Base-by-base conservation (phyloP, 2,797 vertebrate species). In the Synanceia verrucosa region DNA sequence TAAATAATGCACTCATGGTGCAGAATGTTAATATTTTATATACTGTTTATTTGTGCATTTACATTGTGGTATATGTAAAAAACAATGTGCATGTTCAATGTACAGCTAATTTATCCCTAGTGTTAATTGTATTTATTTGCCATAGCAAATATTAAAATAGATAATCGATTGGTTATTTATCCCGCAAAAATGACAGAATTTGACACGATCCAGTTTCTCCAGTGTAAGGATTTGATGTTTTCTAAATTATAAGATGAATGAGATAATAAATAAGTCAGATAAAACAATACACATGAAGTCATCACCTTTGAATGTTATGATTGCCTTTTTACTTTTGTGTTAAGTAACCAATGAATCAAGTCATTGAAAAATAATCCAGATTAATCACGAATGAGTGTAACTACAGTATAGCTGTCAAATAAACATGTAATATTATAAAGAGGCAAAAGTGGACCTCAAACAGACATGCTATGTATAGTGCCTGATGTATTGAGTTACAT, bases 101-200 rank as follows among this genome's bases (percentile, higher is more conserved):
- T 4, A 13, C 13, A 67, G 50, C 39, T 53, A 12, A 44, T 41
- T 41, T 41, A 9, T 53, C 50, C 18, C n/a, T 34, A 21, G 13
- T 21, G 9, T 8, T 50, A 28, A 37, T 63, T 63, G 11, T 36
- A 47, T 57, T 34, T 21, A n/a, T 41, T 14, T 48, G 14, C 13
- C 33, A n/a, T n/a, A 70, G 33, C 33, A 53, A 31, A 59, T 73
- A 29, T 53, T n/a, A n/a, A n/a, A n/a, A n/a, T n/a, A n/a, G 2
- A 46, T 52, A 9, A 51, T 34, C 34, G 9, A 58, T 29, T 39
- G 33, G 41, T 36, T 9, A 61, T 56, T 51, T 51, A 63, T 36
- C 18, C 60, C 21, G 16, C 6, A 53, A 55, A 53, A 36, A 19
- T 4, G 0, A 1, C 16, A 19, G 29, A 24, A 47, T 21, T 1